phyloP scores from a whole-genome alignment of 64 coral and sea anemone species.

The Pachyseris speciosa region DNA sequence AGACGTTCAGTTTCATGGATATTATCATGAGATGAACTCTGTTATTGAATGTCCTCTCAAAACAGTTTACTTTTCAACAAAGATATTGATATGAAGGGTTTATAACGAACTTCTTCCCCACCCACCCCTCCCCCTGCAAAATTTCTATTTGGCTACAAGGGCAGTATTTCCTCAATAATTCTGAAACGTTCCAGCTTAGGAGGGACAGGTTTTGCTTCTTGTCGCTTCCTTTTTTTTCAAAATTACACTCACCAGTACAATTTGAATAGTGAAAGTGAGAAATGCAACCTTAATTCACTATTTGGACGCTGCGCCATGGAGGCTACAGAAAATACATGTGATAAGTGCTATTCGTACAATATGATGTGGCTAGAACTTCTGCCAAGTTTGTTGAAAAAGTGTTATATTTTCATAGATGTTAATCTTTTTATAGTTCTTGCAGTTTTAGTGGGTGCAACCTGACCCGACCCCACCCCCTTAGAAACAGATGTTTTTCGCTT shows the following conservation, averaged over 20 bases:
- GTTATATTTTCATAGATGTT: neutral
- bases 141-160: neutral
- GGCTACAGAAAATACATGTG: neutral
- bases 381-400: neutral
- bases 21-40: neutral
- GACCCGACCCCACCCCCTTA: constrained; percentile 17
- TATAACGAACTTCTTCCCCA: neutral
- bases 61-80: too few relatives aligned
- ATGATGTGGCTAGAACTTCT: neutral
- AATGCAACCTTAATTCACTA: neutral
- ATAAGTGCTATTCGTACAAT: neutral
- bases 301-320: constrained; percentile 21
- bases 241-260: neutral
- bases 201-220: neutral
- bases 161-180: neutral
- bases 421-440: neutral
- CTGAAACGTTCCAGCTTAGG: neutral
- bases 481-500: constrained; percentile 32
- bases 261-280: neutral
- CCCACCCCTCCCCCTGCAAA: neutral
- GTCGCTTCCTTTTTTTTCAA: neutral
- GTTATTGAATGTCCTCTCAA: neutral
- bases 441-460: neutral
- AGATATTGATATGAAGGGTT: neutral
- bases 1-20: neutral